phyloP scores from a whole-genome alignment of 2,797 vertebrate genomes.

The Trachops cirrhosus region DNA sequence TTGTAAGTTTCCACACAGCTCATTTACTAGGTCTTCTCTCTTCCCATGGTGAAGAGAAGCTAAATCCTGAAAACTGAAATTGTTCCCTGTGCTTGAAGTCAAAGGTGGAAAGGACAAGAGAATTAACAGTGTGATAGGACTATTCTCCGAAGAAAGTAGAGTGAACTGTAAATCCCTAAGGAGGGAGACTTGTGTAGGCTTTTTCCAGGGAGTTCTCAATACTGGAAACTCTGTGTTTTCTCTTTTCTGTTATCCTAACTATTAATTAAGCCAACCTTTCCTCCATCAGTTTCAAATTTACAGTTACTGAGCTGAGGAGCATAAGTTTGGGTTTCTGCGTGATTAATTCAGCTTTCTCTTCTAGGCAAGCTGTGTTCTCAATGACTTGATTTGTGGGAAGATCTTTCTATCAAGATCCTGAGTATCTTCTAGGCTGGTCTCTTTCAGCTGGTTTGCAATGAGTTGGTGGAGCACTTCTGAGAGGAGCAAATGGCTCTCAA shows the following conservation, averaged over 20 bases:
- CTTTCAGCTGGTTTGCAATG: neutral
- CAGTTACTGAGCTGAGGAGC: neutral
- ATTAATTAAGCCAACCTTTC: neutral
- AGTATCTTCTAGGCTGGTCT: neutral
- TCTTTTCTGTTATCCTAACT: neutral
- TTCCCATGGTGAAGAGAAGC: neutral
- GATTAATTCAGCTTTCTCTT: neutral
- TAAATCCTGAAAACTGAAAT: neutral
- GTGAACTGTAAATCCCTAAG: rapidly evolving
- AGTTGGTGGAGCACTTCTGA: neutral
- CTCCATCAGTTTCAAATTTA: neutral
- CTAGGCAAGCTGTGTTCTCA: neutral
- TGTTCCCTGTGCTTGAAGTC: neutral
- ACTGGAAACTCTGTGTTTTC: neutral
- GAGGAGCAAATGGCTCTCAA: neutral
- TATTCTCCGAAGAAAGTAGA: neutral
- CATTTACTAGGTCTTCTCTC: neutral
- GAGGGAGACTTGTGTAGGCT: neutral
- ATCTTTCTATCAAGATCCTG: neutral
- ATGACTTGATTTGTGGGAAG: neutral
- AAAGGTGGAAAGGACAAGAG: rapidly evolving
- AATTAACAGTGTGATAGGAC: rapidly evolving
- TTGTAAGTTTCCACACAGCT: neutral
- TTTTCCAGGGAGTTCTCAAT: neutral
- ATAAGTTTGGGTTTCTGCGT: neutral